phyloP scores from a whole-genome alignment of 2,888 invertebrate species.

The Eupithecia abbreviata region DNA sequence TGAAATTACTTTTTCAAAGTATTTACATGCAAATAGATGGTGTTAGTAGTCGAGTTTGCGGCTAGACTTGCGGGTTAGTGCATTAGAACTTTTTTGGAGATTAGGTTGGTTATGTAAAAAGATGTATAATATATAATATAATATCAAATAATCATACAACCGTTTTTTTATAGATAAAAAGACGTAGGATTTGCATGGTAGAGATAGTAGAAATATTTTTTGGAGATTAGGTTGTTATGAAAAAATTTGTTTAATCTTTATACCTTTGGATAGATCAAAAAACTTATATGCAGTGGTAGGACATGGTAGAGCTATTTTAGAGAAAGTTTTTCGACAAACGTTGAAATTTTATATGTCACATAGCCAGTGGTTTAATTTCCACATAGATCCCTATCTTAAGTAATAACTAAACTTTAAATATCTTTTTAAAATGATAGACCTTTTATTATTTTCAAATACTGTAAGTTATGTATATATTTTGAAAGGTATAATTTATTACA shows the following conservation, averaged over 20 bases:
- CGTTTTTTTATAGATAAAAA: too few relatives aligned
- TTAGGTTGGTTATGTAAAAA: neutral
- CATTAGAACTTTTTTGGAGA: conserved; percentile 7
- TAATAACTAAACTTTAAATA: too few relatives aligned
- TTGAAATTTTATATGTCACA: neutral
- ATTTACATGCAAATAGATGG: conserved; percentile 84
- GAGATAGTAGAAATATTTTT: neutral
- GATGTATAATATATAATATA: too few relatives aligned
- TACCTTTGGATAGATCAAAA: neutral
- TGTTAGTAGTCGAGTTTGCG: conserved; percentile 58
- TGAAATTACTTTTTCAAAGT: conserved; percentile 84
- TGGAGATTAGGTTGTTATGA: neutral
- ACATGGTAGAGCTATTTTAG: neutral
- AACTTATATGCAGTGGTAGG: neutral
- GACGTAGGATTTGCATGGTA: too few relatives aligned
- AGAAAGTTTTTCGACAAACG: neutral
- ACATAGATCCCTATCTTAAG: too few relatives aligned
- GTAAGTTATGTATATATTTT: too few relatives aligned
- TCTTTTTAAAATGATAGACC: too few relatives aligned
- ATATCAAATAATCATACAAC: too few relatives aligned
- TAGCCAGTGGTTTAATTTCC: neutral
- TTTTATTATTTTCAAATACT: too few relatives aligned
- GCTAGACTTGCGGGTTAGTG: conserved; percentile 36
- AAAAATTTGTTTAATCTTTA: neutral
- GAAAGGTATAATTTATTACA: too few relatives aligned